Evolutionary conservation across 2,113 vertebrate genomes (phyloP), one percentile per base, ranked within the genome.

Genomic region (Sinocyclocheilus rhinocerous): DNA sequence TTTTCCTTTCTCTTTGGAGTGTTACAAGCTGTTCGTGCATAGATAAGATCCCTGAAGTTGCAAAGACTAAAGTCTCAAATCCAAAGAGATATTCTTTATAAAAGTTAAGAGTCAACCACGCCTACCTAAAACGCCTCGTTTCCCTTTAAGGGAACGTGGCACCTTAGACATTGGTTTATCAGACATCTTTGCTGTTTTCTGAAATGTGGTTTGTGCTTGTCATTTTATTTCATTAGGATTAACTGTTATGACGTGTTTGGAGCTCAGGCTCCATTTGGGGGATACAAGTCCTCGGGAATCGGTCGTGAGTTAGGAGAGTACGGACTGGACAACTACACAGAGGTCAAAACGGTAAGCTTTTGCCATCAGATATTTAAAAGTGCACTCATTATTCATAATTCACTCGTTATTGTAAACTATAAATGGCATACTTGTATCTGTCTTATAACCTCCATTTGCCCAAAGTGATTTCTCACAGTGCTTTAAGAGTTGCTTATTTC

Each of bases 161-260:
- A 39, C 5, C 26, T 18, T 18, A 15, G 26, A 69, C 4, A 33
- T 8, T 33, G 65, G 12, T 50, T 33, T 26, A 69, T 80, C 16
- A 2, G 48, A 18, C 20, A 16, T 9, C 8, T 9, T 5, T 15
- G 24, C 4, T 15, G 65, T 12, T 20, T 33, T 4, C 45, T 33
- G 20, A 59, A 36, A 22, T 67, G 63, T 52, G 48, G n/a, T 42
- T 80, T 80, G 48, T 24, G 61, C 15, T 69, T 84, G 5, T 89
- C 42, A 1, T 48, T 8, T 89, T 85, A 81, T 72, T 29, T 65
- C 87, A 88, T 55, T 85, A 99, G 98, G 98, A 59, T 99, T n/a
- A 99, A 99, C 87, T 99, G 98, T 89, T 99, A 99, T 1, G 87
- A 99, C 0, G 97, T 99, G 79, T 97, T 99, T 78, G 96, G 94